phyloP scores from a whole-genome alignment of 2,888 invertebrate genomes.

The Agrotis ipsilon region DNA sequence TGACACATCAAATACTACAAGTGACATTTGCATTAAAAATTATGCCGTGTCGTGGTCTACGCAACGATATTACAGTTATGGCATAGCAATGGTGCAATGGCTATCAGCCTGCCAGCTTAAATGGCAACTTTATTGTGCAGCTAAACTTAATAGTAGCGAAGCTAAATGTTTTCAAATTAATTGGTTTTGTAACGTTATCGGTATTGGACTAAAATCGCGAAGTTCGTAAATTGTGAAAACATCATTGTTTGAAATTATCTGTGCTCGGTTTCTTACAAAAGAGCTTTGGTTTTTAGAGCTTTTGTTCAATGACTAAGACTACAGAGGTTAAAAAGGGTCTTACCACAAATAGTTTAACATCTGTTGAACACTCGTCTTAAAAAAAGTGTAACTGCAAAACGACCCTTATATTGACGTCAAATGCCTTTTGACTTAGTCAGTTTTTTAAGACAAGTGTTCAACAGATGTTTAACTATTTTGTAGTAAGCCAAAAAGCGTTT shows the following conservation, averaged over 20 bases:
- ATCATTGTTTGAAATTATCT: background rate
- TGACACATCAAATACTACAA: constrained; percentile 48
- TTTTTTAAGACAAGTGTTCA: no score
- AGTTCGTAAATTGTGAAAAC: constrained; percentile 24
- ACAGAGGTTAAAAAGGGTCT: background rate
- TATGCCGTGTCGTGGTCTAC: constrained; percentile 61
- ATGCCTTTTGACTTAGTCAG: no score
- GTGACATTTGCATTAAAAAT: constrained; percentile 65
- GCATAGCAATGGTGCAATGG: constrained; percentile 59
- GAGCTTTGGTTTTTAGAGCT: constrained; percentile 1
- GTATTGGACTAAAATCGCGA: constrained; percentile 31
- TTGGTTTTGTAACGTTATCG: constrained; percentile 44
- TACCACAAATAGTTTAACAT: no score
- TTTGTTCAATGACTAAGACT: background rate
- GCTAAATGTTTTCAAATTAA: constrained; percentile 30
- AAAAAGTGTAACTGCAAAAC: no score
- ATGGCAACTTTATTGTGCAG: constrained; percentile 55
- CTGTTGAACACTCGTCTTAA: no score
- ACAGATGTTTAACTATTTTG: no score
- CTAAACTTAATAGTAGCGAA: constrained; percentile 38
- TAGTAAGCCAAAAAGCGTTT: no score
- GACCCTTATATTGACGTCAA: no score
- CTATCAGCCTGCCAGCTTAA: constrained; percentile 50
- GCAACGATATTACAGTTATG: constrained; percentile 62
- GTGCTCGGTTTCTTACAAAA: constrained; percentile 18